phyloP scores from a whole-genome alignment of 2,888 invertebrate genomes.

The Noctua janthina region DNA sequence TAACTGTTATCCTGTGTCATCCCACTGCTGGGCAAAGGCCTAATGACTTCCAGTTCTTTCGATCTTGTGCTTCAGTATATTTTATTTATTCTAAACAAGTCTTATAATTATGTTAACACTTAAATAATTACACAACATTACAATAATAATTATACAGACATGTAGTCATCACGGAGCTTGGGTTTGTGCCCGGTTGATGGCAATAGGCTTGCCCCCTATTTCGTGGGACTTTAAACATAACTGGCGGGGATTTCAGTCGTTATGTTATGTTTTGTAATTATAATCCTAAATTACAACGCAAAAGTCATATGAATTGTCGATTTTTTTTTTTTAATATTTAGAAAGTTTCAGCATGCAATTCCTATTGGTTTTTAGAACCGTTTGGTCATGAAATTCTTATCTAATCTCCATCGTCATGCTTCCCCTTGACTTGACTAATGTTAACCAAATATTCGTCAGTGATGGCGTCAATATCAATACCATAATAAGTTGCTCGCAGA shows the following conservation, averaged over 20 bases:
- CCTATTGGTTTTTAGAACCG: neutral
- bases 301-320: neutral
- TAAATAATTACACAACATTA: no score
- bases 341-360: neutral
- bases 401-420: neutral
- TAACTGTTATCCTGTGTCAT: neutral
- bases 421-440: constrained; percentile 21
- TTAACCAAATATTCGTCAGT: constrained; percentile 6
- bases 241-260: no score
- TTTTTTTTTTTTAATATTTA: constrained; percentile 5
- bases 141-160: no score
- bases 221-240: no score
- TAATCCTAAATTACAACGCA: no score
- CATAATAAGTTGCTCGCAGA: neutral
- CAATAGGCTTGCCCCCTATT: no score
- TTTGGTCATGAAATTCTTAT: neutral
- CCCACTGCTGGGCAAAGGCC: neutral
- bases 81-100: neutral
- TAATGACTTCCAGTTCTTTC: neutral
- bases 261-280: no score
- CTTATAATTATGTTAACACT: neutral
- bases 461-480: neutral
- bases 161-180: no score
- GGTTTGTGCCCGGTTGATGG: no score
- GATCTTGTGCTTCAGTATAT: neutral